Evolutionary conservation across 2,888 invertebrate species (phyloP), one percentile per base, ranked within the genome.

Genomic region (Hesperia comma): DNA sequence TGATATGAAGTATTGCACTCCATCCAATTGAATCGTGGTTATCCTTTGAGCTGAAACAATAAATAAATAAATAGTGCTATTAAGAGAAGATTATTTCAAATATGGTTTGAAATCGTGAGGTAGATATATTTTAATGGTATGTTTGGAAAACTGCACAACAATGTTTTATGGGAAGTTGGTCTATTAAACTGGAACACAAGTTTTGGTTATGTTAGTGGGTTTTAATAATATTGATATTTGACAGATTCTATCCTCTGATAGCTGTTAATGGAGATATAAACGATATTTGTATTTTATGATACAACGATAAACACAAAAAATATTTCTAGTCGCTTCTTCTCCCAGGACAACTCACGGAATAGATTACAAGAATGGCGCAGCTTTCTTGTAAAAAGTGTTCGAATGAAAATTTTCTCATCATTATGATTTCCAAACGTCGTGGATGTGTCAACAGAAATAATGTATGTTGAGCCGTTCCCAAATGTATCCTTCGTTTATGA

Each of bases 1-100:
- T 78, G 96, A 97, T 74, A 97, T 96, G 84, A 96, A 97, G 85
- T 97, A 97, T 83, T 97, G 97, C 68, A 96, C 96, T 70, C 96
- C 96, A 90, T 97, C 97, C 79, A 97, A 87, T 84, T 97, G 97
- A 77, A 97, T 97, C 74, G 97, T 97, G 71, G 96, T 97, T 91
- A 97, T 97, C 90, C 96, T 95, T 93, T 97, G 97, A 77, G 95
- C 97, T 97, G 94, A 49, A 93, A 94, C 85, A 86, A 88, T 68
- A 73, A 76, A 61, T 58, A 68, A 49, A 37, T 54, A 61, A 61
- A 64, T 43, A 58, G 17, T 53, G 17, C 61, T 49, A 61, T 56
- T 67, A 67, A 58, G 61, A 55, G 60, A 19, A 46, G 54, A 26
- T 41, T 60, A 21, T 46, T 21, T 60, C 57, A 32, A 58, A 46